phyloP scores from a whole-genome alignment of 2,888 invertebrate genomes.

The Latrodectus hesperus region DNA sequence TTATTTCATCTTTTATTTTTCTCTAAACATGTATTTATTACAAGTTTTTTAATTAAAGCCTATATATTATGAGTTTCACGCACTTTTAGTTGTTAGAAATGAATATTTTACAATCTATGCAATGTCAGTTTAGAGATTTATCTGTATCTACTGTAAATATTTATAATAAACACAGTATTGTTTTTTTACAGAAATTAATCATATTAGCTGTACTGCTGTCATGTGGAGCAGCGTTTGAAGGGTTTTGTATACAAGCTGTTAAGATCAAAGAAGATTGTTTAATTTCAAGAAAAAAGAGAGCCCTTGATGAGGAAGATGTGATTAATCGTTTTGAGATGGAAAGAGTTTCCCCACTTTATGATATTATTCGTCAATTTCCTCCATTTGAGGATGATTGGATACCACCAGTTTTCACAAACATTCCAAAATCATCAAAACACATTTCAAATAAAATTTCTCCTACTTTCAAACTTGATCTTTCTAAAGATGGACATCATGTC shows the following conservation, averaged over 20 bases:
- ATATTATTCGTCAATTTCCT: conserved; percentile 34
- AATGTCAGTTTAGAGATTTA: not conserved
- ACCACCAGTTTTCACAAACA: not conserved
- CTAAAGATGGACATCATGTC: conserved; percentile 53
- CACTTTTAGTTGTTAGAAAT: no score
- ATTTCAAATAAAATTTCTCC: not conserved
- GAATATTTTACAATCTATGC: no score
- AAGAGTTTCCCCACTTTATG: conserved; percentile 44
- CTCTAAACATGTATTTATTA: no score
- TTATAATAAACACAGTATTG: not conserved
- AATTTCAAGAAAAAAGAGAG: conserved; percentile 17
- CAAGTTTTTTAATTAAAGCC: no score
- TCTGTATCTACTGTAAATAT: not conserved
- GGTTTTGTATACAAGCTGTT: not conserved
- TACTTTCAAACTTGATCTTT: conserved; percentile 36
- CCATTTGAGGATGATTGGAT: conserved; percentile 47
- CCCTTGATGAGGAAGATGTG: conserved; percentile 56
- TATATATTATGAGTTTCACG: no score
- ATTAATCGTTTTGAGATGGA: conserved; percentile 60
- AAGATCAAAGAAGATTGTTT: not conserved
- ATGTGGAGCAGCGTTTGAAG: not conserved
- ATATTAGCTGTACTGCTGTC: not conserved
- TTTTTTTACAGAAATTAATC: conserved; percentile 17
- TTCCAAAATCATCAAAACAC: not conserved
- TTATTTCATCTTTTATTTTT: no score